Conservation (phyloP, 1,140 invertebrate species). For the Physella acuta region DNA sequence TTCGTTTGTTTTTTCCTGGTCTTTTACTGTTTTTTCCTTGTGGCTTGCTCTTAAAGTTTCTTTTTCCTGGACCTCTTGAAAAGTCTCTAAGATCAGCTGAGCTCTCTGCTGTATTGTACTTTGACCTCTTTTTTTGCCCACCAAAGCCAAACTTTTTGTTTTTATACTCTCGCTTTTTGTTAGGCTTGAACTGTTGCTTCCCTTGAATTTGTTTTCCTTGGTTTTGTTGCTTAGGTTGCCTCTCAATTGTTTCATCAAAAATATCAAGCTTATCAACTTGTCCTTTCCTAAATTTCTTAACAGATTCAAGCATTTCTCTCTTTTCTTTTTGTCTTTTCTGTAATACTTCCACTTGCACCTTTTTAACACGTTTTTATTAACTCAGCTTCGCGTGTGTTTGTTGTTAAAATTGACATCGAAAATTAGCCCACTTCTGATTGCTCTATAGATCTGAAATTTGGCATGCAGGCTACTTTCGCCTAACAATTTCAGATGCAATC, state of each 20-base stretch:
- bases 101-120: slow-evolving; percentile 74
- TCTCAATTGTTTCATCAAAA: slow-evolving; percentile 37
- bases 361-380: no score
- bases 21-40: no score
- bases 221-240: slow-evolving; percentile 11
- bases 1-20: no score
- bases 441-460: no score
- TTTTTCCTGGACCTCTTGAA: neutral
- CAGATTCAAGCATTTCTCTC: slow-evolving; percentile 64
- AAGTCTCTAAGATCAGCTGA: slow-evolving; percentile 30
- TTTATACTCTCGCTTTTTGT: slow-evolving; percentile 68
- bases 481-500: no score
- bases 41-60: slow-evolving; percentile 1
- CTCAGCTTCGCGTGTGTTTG: no score
- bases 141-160: slow-evolving; percentile 92
- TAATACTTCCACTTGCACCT: slow-evolving; percentile 76
- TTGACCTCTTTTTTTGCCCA: slow-evolving; percentile 88
- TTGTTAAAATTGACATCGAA: no score
- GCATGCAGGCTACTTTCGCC: no score
- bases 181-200: slow-evolving; percentile 27
- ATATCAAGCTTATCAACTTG: slow-evolving; percentile 53
- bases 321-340: slow-evolving; percentile 79
- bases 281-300: slow-evolving; percentile 61
- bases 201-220: neutral
- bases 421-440: no score